phyloP scores from a whole-genome alignment of 1,140 invertebrate genomes.

The Hypothenemus hampei region DNA sequence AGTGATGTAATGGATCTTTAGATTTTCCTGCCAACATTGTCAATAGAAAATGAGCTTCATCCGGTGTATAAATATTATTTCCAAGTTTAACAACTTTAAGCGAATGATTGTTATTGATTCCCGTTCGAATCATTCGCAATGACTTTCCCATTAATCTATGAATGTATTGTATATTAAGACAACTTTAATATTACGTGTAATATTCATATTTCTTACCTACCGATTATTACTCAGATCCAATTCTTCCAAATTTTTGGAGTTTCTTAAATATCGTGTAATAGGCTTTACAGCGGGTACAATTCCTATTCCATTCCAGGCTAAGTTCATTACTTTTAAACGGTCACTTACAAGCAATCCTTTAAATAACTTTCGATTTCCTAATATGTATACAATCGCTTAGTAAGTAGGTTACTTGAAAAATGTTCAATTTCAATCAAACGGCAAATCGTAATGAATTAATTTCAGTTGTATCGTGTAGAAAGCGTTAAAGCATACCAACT shows the following conservation, averaged over 20 bases:
- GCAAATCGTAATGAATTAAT: no score
- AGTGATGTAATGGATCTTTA: conserved; percentile 33
- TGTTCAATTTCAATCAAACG: no score
- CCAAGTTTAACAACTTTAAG: conserved; percentile 45
- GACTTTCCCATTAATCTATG: conserved; percentile 25
- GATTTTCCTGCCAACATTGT: conserved; percentile 16
- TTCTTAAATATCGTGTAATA: conserved; percentile 32
- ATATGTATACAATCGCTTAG: neutral
- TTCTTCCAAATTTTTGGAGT: conserved; percentile 25
- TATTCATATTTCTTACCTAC: conserved; percentile 16
- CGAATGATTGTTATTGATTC: conserved; percentile 40
- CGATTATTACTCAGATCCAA: conserved; percentile 40
- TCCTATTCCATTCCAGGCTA: conserved; percentile 39
- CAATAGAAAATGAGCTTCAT: conserved; percentile 38
- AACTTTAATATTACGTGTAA: neutral
- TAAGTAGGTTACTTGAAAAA: no score
- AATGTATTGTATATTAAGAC: no score
- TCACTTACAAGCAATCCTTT: conserved; percentile 24
- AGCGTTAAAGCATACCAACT: no score
- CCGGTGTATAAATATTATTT: conserved; percentile 45
- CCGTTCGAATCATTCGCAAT: conserved; percentile 22
- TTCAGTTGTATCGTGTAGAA: no score
- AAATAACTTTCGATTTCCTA: conserved; percentile 32
- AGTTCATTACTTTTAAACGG: conserved; percentile 29
- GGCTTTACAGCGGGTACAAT: conserved; percentile 13